phyloP scores from a whole-genome alignment of 2,797 vertebrate genomes.

The Fringilla coelebs region DNA sequence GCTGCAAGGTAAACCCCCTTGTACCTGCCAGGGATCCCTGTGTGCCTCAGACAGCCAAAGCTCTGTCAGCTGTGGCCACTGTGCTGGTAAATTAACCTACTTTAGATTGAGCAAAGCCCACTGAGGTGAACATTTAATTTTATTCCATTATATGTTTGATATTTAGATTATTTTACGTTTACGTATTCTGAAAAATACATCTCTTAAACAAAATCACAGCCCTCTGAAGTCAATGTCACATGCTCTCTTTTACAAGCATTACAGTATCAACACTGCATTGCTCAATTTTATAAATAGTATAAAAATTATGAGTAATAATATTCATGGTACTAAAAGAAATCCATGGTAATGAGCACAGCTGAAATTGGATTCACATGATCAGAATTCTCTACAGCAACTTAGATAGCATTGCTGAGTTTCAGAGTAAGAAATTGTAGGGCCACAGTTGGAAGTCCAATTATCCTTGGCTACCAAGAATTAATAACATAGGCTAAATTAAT shows the following conservation, averaged over 20 bases:
- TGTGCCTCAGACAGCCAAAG: background rate
- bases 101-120: background rate
- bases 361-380: conserved; percentile 34
- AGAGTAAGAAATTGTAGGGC: background rate
- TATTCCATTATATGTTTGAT: background rate
- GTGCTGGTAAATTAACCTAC: background rate
- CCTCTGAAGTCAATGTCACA: background rate
- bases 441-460: background rate
- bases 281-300: conserved; percentile 21
- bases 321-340: conserved; percentile 34
- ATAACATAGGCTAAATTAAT: background rate
- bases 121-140: background rate
- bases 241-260: background rate
- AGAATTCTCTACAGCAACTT: background rate
- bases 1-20: background rate
- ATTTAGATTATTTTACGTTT: background rate
- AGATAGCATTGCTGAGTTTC: background rate
- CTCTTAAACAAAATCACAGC: background rate
- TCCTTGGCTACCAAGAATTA: background rate
- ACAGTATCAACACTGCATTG: background rate
- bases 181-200: background rate
- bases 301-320: conserved; percentile 40
- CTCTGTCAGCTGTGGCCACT: background rate
- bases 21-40: background rate
- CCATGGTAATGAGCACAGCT: conserved; percentile 30